A percentile compares a stretch with the other conserved stretches of the same genome.
phyloP scores from a whole-genome alignment of 2,797 vertebrate species.

The Discoglossus pictus region DNA sequence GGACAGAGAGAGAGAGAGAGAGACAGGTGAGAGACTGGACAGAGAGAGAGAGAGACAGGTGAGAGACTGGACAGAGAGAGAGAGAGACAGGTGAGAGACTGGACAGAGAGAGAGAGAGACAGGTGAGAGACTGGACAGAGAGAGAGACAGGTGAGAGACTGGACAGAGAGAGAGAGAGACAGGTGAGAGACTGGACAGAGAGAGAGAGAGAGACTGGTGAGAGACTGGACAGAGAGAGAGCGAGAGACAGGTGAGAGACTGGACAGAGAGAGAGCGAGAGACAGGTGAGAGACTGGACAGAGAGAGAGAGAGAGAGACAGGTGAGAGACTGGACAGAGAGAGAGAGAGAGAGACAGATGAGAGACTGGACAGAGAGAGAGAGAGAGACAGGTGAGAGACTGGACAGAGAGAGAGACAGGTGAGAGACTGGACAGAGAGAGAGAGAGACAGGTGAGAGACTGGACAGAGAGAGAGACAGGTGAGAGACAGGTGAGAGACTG shows the following conservation, averaged over 20 bases:
- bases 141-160: not conserved
- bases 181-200: too few species aligned
- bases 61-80: too few species aligned
- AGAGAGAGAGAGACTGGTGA: not conserved
- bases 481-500: too few species aligned
- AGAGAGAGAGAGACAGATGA: not conserved
- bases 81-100: too few species aligned
- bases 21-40: too few species aligned
- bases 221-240: too few species aligned
- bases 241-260: too few species aligned
- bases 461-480: not conserved
- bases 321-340: too few species aligned
- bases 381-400: accelerated
- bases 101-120: conserved; percentile 64
- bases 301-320: conserved; percentile 5
- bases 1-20: not conserved
- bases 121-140: conserved; percentile 73
- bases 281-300: conserved; percentile 77
- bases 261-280: conserved; percentile 85
- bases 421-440: too few species aligned
- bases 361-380: conserved; percentile 51
- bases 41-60: not conserved
- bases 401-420: too few species aligned
- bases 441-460: conserved; percentile 81
- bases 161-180: not conserved